Base-by-base conservation (phyloP, 2,888 invertebrate genomes). In the Ormyrus rosae region DNA sequence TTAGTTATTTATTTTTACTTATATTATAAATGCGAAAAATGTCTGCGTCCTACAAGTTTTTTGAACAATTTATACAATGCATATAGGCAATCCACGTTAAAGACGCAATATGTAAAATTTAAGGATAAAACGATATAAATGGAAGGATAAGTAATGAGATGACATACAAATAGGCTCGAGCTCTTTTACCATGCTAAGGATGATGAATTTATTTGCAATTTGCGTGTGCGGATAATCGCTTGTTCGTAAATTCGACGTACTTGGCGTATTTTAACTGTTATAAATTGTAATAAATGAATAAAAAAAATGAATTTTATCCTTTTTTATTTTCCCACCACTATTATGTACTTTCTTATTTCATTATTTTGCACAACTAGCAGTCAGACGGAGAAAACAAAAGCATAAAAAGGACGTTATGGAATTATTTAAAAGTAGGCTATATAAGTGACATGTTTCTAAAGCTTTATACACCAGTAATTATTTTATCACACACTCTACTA, bases 231-330 rank as follows among this genome's bases (percentile, higher is more conserved):
- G 83, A 85, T 85, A 81, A 82, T 58, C 63, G 77, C 69, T 85
- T 85, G 81, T 85, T 84, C 84, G 84, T 84, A 83, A 84, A 86
- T 84, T 84, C 84, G 81, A 83, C 85, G 85, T 87, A 86, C 84
- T 86, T 84, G 83, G 81, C 84, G 83, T 86, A 86, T 84, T 85
- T 85, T 86, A 86, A 87, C 80, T 86, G 85, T 86, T 87, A 85
- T 86, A 85, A 82, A 85, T 85, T 85, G 85, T 85, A 86, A 85
- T 84, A 84, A 86, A 87, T 84, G 83, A 85, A 85, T 86, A 84
- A 83, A 51, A 58, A 67, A 81, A 64, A 67, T 70, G 64, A 11
- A 53, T n/a, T 53, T 60, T 73, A 53, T 69, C 13, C 69, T 60
- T 5, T 5, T 72, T 70, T 64, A 55, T 75, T 80, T 34, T 11